Evolutionary conservation across 2,113 vertebrate genomes (phyloP), one percentile per base, ranked within the genome.

Genomic region (Rhinogobius similis): DNA sequence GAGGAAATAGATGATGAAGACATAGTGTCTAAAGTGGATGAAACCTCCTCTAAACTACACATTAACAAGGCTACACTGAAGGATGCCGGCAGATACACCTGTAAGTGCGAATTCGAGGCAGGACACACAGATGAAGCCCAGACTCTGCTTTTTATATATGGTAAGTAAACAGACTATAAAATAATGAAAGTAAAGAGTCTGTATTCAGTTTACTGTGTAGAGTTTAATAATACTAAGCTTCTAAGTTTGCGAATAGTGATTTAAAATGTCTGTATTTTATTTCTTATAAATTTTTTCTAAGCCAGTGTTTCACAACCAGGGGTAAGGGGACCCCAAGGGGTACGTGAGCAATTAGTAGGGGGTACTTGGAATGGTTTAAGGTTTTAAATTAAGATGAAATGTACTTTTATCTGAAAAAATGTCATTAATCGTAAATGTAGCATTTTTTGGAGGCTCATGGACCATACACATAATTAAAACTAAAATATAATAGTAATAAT

Each of bases 71-170:
- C 82, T 4, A 39, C 21, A 0, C 2, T 92, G 4, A 0, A 44
- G 20, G 84, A 94, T 24, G 27, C 44, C 0, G 93, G 90, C 43
- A 70, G 0, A 0, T 94, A 94, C n/a, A 88, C 18, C 24, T 93
- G 93, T 26, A 0, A 0, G 0, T 87, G 83, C 63, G 80, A 84
- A 0, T 91, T 62, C 44, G 86, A 91, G 0, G 68, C 0, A 0
- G 76, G 67, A 24, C 16, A 44, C 5, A 1, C 0, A 0, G 76
- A 81, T 1, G 0, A 77, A 0, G 0, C 0, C 2, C 0, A 24
- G 0, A 16, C 0, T 5, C 6, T 44, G 55, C 13, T 94, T 8
- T 88, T 62, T 74, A 69, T 93, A 72, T 86, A 91, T 65, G 78
- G 93, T 93, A 81, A 38, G 90, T 73, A 68, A 36, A 36, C 5